These are phyloP conservation scores for Platypus cylindrus DNA, from an alignment of 2,888 invertebrate species.

Conservation along the genomic window DNA sequence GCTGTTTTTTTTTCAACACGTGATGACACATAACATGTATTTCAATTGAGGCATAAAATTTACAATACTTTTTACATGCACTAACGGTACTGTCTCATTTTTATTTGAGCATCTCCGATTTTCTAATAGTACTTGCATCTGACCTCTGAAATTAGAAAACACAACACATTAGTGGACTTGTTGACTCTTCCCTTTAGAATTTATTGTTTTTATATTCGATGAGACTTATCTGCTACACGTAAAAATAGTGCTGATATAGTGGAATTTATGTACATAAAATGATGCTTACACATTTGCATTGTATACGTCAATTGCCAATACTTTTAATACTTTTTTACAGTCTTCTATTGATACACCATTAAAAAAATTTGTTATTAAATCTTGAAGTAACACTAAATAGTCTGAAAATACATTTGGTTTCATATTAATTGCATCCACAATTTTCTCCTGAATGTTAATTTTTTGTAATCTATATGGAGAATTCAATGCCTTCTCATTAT, in stretches of 20 bases:
- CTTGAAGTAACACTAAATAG: slow-evolving; percentile 69
- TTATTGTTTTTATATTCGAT: no score
- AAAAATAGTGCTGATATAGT: no score
- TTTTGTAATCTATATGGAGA: slow-evolving; percentile 65
- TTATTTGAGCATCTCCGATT: slow-evolving; percentile 60
- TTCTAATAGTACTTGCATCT: slow-evolving; percentile 63
- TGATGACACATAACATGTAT: slow-evolving; percentile 69
- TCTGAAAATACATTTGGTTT: slow-evolving; percentile 74
- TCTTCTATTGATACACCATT: slow-evolving; percentile 60
- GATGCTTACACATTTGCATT: slow-evolving; percentile 71
- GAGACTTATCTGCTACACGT: no score
- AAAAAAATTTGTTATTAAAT: slow-evolving; percentile 70
- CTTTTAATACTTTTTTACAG: slow-evolving; percentile 70
- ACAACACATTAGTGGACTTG: no score
- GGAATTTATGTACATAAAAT: no score
- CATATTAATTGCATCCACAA: slow-evolving; percentile 78
- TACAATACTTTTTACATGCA: slow-evolving; percentile 72
- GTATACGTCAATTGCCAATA: slow-evolving; percentile 66
- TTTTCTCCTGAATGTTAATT: slow-evolving; percentile 64
- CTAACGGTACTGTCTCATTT: slow-evolving; percentile 62
- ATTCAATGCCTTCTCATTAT: no score
- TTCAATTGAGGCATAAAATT: slow-evolving; percentile 78
- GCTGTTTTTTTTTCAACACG: no score
- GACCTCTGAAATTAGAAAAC: slow-evolving; percentile 35
- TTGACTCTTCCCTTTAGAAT: no score